These are phyloP conservation scores for Gymnodraco acuticeps DNA, from an alignment of 2,797 vertebrate species.

Conservation along the genomic window DNA sequence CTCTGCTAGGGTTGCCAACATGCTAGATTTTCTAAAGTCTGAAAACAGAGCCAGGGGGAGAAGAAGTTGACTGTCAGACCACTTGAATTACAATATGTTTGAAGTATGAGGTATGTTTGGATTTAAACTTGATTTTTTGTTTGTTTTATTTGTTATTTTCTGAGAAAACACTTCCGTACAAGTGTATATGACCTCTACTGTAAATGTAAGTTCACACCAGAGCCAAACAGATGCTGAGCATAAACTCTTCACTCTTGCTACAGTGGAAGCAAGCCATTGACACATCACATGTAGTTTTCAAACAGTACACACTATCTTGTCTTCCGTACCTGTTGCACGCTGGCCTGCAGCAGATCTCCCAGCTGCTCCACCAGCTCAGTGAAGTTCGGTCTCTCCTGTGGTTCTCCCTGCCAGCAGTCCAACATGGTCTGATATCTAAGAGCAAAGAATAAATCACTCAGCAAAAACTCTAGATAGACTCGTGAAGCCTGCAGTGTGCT, in stretches of 20 bases:
- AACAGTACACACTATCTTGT: background rate
- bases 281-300: background rate
- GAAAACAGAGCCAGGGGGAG: no score
- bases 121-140: background rate
- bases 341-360: slow-evolving; percentile 94
- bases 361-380: slow-evolving; percentile 91
- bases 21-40: no score
- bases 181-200: background rate
- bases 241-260: background rate
- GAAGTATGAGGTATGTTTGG: background rate
- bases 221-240: slow-evolving; percentile 10
- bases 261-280: slow-evolving; percentile 3
- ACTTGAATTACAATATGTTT: no score
- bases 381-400: slow-evolving; percentile 90
- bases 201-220: background rate
- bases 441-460: slow-evolving; percentile 45
- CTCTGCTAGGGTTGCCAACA: no score
- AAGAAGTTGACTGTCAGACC: no score
- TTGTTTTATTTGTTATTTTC: background rate
- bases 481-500: background rate
- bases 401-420: slow-evolving; percentile 92
- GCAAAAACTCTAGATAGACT: slow-evolving; percentile 10
- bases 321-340: slow-evolving; percentile 90
- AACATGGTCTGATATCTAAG: slow-evolving; percentile 95
- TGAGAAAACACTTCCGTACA: slow-evolving; percentile 1